Conservation (phyloP, 2,888 invertebrate species). For the Hirtodrosophila duncani region DNA sequence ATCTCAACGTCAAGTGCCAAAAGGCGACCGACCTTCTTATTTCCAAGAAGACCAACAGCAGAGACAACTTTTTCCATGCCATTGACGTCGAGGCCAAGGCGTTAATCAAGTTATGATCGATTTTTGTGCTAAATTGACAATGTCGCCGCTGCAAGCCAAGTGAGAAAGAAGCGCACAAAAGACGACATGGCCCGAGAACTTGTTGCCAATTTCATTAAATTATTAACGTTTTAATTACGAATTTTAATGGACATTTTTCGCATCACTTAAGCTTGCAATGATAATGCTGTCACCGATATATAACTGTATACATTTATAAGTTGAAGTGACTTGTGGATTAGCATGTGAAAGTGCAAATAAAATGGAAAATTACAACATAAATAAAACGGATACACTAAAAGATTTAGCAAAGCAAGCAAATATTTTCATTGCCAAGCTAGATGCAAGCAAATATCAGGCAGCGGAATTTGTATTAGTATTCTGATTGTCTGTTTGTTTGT, state of each 20-base stretch:
- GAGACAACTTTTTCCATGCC: constrained; percentile 2
- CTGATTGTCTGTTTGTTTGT: constrained; percentile 20
- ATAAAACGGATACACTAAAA: constrained; percentile 8
- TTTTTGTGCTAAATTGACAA: constrained; percentile 46
- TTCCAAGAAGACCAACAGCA: too few species aligned
- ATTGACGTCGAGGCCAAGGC: constrained; percentile 33
- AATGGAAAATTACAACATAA: constrained; percentile 24
- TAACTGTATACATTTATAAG: too few species aligned
- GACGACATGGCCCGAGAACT: constrained; percentile 35
- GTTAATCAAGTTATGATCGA: constrained; percentile 67
- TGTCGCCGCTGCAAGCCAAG: constrained; percentile 4
- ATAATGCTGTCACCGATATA: constrained; percentile 9
- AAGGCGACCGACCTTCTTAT: too few species aligned
- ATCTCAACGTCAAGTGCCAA: not conserved
- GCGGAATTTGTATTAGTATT: constrained; percentile 46
- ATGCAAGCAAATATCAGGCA: constrained; percentile 33
- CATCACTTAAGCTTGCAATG: constrained; percentile 45
- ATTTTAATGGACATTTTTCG: constrained; percentile 57
- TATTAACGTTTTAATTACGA: constrained; percentile 65
- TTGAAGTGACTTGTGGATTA: constrained; percentile 2
- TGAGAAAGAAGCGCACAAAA: too few species aligned
- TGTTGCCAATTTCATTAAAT: constrained; percentile 65
- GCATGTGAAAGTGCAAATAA: constrained; percentile 15
- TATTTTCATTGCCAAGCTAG: constrained; percentile 13
- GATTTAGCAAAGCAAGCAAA: constrained; percentile 5